Evolutionary conservation across 2,797 vertebrate genomes (phyloP), one percentile per base, ranked within the genome.

Genomic region (Gymnothorax javanicus): DNA sequence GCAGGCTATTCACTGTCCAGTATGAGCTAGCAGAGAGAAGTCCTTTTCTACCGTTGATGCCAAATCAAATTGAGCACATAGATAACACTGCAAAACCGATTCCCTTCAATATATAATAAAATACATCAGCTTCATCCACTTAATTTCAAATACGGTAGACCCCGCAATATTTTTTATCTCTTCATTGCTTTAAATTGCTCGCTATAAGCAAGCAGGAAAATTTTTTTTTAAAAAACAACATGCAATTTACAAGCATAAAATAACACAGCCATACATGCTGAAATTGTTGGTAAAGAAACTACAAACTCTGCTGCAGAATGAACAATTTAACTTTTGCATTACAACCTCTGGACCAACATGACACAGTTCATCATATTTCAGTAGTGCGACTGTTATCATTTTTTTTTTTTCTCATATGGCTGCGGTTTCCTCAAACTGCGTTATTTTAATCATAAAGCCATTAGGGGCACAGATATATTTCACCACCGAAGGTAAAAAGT

Each of bases 381-480:
- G 7, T 6, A 77, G 27, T n/a, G 20, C 43, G 33, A 77, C 7
- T 15, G 71, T 17, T 17, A 50, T 77, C 69, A 3, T 4, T 13
- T 5, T 50, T 50, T 67, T 77, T 50, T 50, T 33, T 52, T 52
- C 9, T n/a, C 58, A 9, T 5, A 77, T 77, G 43, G 52, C 43
- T 17, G 25, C 13, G 7, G 20, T 77, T 77, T 77, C 52, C 43
- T 73, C 12, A 12, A 73, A 27, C 13, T 73, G 13, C 11, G 4
- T 73, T 73, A 73, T 33, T 73, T 73, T 73, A 73, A 77, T 77
- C 13, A 77, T 25, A 43, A 73, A 77, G 13, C 73, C 52, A 77
- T 43, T 6, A 77, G 52, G 20, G 25, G 15, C 13, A 50, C 1
- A 1, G 50, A 15, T 4, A 54, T 54, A 81, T 54, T 56, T 54